Evolutionary conservation across 2,888 invertebrate genomes (phyloP).

Genomic region (Scaptodrosophila latifasciaeformis): DNA sequence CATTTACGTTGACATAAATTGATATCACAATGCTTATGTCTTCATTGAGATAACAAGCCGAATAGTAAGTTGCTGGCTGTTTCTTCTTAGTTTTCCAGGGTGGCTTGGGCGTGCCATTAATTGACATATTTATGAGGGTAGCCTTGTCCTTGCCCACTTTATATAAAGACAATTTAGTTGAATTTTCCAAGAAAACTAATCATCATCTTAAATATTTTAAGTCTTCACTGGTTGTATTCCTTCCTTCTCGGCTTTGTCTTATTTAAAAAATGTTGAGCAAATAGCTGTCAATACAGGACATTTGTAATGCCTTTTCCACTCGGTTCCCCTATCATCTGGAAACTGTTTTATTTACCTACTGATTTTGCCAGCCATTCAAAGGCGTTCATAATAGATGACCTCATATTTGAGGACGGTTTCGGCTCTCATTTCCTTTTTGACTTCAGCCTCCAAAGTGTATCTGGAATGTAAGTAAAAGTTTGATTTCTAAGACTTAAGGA

Average conservation of each 20-base stretch:
- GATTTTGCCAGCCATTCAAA: conserved; percentile 50
- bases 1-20: conserved; percentile 72
- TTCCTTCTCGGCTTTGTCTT: too few species aligned
- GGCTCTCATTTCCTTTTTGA: neutral
- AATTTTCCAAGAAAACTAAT: too few species aligned
- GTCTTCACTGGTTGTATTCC: too few species aligned
- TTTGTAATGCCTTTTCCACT: too few species aligned
- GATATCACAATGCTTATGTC: conserved; percentile 69
- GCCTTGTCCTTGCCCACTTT: conserved; percentile 31
- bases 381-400: conserved; percentile 72
- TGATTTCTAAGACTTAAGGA: conserved; percentile 61
- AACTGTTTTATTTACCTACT: conserved; percentile 63
- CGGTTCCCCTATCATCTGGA: too few species aligned
- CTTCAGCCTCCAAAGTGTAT: neutral
- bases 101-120: conserved; percentile 47
- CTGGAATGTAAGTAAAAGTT: conserved; percentile 49
- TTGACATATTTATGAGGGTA: conserved; percentile 71
- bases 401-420: conserved; percentile 69
- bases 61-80: neutral
- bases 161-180: conserved; percentile 52
- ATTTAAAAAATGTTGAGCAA: too few species aligned
- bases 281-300: too few species aligned
- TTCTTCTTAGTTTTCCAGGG: neutral
- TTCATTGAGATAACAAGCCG: conserved; percentile 59
- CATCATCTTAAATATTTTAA: too few species aligned